A percentile compares a stretch with the other conserved stretches of the same genome.
Evolutionary conservation across 2,888 invertebrate genomes (phyloP).

Genomic region (Microdon myrmicae): DNA sequence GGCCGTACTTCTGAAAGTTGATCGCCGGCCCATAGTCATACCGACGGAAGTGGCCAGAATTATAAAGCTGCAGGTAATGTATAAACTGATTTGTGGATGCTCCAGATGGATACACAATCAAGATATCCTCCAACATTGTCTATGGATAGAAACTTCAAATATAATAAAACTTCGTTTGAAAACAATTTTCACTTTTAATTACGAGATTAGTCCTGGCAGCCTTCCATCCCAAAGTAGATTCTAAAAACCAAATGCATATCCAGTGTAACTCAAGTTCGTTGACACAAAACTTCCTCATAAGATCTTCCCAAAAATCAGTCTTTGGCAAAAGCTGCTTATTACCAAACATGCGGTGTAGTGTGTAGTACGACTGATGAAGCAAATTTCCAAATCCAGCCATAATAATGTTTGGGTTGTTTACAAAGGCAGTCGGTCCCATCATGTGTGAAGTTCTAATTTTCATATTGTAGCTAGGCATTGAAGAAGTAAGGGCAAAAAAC

Average conservation of each 20-base stretch:
- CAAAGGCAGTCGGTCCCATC: constrained; percentile 76
- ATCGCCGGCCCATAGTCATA: constrained; percentile 60
- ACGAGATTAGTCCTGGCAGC: no score
- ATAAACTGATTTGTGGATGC: constrained; percentile 59
- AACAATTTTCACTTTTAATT: no score
- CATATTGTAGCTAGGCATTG: constrained; percentile 61
- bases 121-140: constrained; percentile 58
- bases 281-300: no score
- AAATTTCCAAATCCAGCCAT: constrained; percentile 65
- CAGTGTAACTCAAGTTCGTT: no score
- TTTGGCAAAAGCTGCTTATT: constrained; percentile 69
- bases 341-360: constrained; percentile 53
- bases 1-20: constrained; percentile 52
- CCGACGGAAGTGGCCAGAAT: constrained; percentile 56
- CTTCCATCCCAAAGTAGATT: no score
- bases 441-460: constrained; percentile 68
- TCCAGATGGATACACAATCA: constrained; percentile 61
- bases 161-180: no score
- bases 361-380: constrained; percentile 55
- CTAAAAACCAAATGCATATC: no score
- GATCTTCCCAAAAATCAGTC: constrained; percentile 55
- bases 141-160: constrained; percentile 20
- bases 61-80: constrained; percentile 57
- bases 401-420: constrained; percentile 69
- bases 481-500: constrained; percentile 75